Evolutionary conservation across 2,888 invertebrate species (phyloP), one percentile per base, ranked within the genome.

Genomic region (Amphipyra berbera): DNA sequence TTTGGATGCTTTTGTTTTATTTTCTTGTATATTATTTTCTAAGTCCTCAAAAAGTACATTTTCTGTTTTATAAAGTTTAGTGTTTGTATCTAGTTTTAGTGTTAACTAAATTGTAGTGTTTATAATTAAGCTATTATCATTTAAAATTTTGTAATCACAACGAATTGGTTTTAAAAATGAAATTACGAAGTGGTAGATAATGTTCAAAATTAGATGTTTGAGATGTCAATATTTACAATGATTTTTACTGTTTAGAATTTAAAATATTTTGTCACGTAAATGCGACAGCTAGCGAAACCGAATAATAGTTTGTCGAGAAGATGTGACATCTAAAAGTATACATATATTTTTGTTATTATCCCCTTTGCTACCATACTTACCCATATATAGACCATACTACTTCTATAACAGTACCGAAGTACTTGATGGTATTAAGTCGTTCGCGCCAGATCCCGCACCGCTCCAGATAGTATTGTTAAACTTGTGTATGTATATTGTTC

Each of bases 401-500:
- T 15, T 40, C 49, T 48, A 40, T 48, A 65, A 21, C 21, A 38
- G 69, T 56, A 69, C 42, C 45, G 10, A n/a, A 21, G 38, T 52
- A 56, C 38, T 59, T 42, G 14, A n/a, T 33, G 44, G 61, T 61
- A 59, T 61, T 30, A 6, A 27, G 55, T 53, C 52, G 30, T 14
- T 12, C 41, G 58, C 35, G 14, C 44, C 68, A 57, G 65, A 71
- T 59, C 74, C 67, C 50, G 81, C 82, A 76, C 74, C 74, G 79
- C 66, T 73, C 79, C 80, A 79, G 71, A 71, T 78, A 73, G 83
- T 89, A 74, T 72, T 92, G 90, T 92, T 92, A 87, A 87, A 87
- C 85, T 84, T 88, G 88, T 90, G 87, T 89, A 88, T 89, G 86
- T 90, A 90, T 87, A 88, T 91, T 93, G 90, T 93, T 93, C 93